Percentiles rank a stretch among this genome's conserved stretches.
These are phyloP conservation scores for Sorex maritimensis DNA, from an alignment of 2,797 vertebrate genomes.

Conservation along the genomic window DNA sequence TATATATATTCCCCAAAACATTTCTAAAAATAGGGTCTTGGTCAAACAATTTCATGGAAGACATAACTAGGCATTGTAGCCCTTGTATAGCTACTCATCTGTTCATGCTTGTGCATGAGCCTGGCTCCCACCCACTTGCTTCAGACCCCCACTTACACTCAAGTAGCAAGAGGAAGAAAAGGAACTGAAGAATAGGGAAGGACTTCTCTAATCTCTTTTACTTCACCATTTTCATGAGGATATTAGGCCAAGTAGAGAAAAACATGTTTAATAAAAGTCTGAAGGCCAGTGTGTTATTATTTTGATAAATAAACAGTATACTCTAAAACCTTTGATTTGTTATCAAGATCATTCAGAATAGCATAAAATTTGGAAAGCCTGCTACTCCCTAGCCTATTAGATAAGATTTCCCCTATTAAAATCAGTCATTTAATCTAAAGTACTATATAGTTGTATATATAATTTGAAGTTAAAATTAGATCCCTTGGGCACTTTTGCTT, in stretches of 20 bases:
- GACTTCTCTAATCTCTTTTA: slow-evolving; percentile 44
- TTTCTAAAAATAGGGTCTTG: not conserved
- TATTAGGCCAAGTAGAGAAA: slow-evolving; percentile 76
- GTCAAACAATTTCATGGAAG: not conserved
- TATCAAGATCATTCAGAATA: slow-evolving; percentile 80
- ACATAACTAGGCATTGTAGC: not conserved
- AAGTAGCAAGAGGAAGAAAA: not conserved
- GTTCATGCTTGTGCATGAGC: not conserved
- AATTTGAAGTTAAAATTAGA: slow-evolving; percentile 83
- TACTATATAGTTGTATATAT: slow-evolving; percentile 70
- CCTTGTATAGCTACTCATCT: not conserved
- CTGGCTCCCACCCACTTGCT: not conserved
- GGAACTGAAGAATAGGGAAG: slow-evolving; percentile 5
- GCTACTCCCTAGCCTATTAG: slow-evolving; percentile 75
- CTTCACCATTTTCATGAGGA: not conserved
- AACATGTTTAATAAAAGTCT: slow-evolving; percentile 79
- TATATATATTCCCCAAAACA: not conserved
- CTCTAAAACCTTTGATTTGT: slow-evolving; percentile 79
- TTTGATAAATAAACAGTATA: slow-evolving; percentile 81
- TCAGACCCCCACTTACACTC: not conserved
- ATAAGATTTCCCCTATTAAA: slow-evolving; percentile 82
- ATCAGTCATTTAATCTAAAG: slow-evolving; percentile 83
- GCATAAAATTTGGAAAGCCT: slow-evolving; percentile 81
- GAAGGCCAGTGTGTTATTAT: slow-evolving; percentile 78
- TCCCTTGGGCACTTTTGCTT: slow-evolving; percentile 75